Evolutionary conservation across 1,140 invertebrate genomes (phyloP).

Genomic region (Bombus consobrinus): DNA sequence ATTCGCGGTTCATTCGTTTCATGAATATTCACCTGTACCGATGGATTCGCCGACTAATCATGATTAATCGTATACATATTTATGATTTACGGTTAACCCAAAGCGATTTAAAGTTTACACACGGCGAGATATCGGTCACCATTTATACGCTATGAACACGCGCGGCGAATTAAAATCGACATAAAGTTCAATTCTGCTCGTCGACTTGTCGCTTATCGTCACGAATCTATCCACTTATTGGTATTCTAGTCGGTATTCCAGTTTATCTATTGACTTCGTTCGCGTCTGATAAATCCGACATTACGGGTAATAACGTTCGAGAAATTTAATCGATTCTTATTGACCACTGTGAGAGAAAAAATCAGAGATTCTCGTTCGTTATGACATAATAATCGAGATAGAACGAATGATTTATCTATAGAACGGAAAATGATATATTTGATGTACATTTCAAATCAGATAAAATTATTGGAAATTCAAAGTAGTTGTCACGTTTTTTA

Average conservation of each 20-base stretch:
- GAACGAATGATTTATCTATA: neutral
- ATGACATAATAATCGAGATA: neutral
- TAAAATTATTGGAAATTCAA: neutral
- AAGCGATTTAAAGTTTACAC: conserved; percentile 28
- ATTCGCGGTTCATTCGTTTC: conserved; percentile 13
- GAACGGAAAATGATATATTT: no score
- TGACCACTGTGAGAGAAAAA: neutral
- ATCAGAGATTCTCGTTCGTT: no score
- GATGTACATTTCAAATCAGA: neutral
- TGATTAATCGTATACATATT: conserved; percentile 42
- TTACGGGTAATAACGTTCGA: neutral
- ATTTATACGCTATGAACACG: conserved; percentile 36
- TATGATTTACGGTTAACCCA: conserved; percentile 34
- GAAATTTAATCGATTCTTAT: neutral
- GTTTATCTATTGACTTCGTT: neutral
- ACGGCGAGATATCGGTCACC: conserved; percentile 6
- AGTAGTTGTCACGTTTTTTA: neutral
- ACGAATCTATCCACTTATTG: neutral
- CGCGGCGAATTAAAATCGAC: neutral
- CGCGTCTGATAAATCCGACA: neutral
- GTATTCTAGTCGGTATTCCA: neutral
- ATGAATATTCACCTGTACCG: conserved; percentile 23
- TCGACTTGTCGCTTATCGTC: neutral
- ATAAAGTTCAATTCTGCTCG: neutral
- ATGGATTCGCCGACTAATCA: conserved; percentile 34